A percentile compares a stretch with the other conserved stretches of the same genome.
phyloP scores from a whole-genome alignment of 2,888 invertebrate species.

The Drosophila longiperda region DNA sequence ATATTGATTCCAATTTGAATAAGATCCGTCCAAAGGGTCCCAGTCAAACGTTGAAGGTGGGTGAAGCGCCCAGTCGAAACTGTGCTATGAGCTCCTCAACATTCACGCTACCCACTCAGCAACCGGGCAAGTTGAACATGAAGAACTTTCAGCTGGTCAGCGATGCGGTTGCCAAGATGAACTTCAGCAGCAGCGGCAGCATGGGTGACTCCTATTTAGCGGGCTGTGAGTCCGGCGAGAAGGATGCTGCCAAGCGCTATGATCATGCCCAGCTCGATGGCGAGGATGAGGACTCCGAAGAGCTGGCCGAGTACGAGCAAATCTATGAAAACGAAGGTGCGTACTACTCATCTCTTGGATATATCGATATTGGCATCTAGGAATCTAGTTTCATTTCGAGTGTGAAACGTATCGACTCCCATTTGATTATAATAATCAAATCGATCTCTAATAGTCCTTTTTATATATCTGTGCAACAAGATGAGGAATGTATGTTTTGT shows the following conservation, averaged over 20 bases:
- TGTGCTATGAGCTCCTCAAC: conserved; percentile 74
- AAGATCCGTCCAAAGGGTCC: conserved; percentile 89
- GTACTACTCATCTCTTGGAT: conserved; percentile 8
- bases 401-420: neutral
- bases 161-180: conserved; percentile 91
- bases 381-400: neutral
- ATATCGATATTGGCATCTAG: neutral
- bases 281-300: conserved; percentile 89
- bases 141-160: conserved; percentile 95
- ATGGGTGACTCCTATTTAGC: conserved; percentile 81
- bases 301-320: conserved; percentile 91
- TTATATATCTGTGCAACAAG: neutral
- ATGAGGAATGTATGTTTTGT: neutral
- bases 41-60: conserved; percentile 89
- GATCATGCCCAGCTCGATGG: conserved; percentile 91
- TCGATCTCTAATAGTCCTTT: neutral
- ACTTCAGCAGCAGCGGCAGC: conserved; percentile 85
- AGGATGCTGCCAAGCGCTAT: conserved; percentile 81
- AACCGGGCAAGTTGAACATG: conserved; percentile 95
- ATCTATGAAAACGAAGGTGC: conserved; percentile 87
- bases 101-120: conserved; percentile 85
- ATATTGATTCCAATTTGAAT: conserved; percentile 86
- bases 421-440: neutral
- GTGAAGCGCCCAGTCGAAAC: conserved; percentile 68
- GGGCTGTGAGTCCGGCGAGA: conserved; percentile 73